These are phyloP conservation scores for Ectemnius lituratus DNA, from an alignment of 2,888 invertebrate genomes.

Conservation along the genomic window DNA sequence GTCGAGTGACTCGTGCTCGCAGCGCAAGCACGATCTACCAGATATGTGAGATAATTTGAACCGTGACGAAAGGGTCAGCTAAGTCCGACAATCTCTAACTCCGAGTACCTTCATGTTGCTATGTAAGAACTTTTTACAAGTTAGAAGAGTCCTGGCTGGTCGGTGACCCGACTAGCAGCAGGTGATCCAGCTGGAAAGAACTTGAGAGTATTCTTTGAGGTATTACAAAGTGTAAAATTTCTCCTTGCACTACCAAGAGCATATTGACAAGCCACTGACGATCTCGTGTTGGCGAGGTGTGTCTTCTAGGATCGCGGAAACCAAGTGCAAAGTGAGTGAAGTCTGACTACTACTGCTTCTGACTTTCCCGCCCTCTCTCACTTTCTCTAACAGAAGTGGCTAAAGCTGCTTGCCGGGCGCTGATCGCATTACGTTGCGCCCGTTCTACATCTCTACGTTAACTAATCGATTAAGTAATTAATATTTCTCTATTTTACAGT, in stretches of 20 bases:
- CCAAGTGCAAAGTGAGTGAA: conserved; percentile 33
- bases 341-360: conserved; percentile 21
- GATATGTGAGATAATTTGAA: conserved; percentile 3
- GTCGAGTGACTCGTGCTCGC: background rate
- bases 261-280: no score
- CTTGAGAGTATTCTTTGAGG: no score
- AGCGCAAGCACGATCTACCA: background rate
- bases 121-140: no score
- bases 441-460: conserved; percentile 12
- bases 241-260: no score
- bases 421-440: background rate
- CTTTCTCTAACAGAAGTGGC: conserved; percentile 36
- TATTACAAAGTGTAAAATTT: no score
- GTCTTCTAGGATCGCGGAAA: conserved; percentile 25
- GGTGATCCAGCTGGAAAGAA: no score
- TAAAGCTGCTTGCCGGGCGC: conserved; percentile 33
- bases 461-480: conserved; percentile 29
- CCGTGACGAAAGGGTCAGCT: background rate
- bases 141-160: no score
- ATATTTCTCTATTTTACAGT: conserved; percentile 38
- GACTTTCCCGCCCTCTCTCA: conserved; percentile 3
- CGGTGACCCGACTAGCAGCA: no score
- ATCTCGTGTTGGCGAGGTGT: conserved; percentile 19
- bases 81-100: no score
- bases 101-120: no score